Base-by-base conservation (phyloP, 2,888 invertebrate genomes). In the Meganola albula region DNA sequence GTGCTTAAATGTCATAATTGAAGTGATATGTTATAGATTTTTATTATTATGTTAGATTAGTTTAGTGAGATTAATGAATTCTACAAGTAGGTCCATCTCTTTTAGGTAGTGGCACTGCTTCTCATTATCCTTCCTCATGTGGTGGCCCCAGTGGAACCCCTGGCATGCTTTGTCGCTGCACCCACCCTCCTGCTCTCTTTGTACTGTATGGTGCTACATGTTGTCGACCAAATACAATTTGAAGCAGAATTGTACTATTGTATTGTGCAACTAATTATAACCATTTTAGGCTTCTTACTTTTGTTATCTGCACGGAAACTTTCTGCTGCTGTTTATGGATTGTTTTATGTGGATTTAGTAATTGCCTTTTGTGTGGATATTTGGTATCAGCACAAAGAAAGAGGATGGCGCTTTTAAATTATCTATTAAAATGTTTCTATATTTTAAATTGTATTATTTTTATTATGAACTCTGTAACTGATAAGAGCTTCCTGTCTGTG, bases 71-170 rank as follows among this genome's bases (percentile, higher is more conserved):
- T 48, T 14, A 32, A 40, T 35, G 26, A 48, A 34, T 32, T 48
- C 37, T 40, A 48, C 34, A 52, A 66, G 57, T 48, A 58, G 57
- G 43, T 53, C 50, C 53, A 35, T 64, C 61, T 75, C 64, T 83
- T 83, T 74, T 84, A 84, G 83, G 80, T 77, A 69, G 67, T 83
- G 68, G 78, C 80, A 52, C 68, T 84, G 43, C 67, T 83, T 40
- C 77, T 84, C 63, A 76, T 67, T 72, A 58, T 83, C 48, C 64
- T 83, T 42, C 78, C 78, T 38, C 71, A 76, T 60, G 68, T 82
- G 44, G 76, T 83, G 74, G 64, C 61, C 13, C 76, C 79, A 0
- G 52, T 77, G 68, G 77, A 78, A 29, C 14, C 40, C 21, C 57
- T 63, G 39, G 66, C 72, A 40, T 83, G 83, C 55, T 51, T 80